These are phyloP conservation scores for Pollimyrus isidori DNA, from an alignment of 2,113 vertebrate genomes.

Conservation along the genomic window DNA sequence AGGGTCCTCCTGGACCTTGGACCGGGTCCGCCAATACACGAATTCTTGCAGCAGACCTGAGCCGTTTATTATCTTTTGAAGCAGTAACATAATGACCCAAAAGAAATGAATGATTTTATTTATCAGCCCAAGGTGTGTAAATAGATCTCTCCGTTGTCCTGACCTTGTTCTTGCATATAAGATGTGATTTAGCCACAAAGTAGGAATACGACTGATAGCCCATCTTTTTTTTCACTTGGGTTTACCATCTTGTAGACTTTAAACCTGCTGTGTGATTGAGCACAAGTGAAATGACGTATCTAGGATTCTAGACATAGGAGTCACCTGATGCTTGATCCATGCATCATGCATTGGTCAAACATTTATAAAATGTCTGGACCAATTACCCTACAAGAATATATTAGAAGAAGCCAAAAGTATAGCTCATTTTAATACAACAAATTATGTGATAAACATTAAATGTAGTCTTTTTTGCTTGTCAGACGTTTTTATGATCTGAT, in stretches of 20 bases:
- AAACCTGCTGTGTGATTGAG: no score
- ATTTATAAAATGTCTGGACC: background rate
- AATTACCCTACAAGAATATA: background rate
- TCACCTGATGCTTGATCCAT: background rate
- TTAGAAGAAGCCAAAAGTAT: background rate
- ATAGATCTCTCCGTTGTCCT: no score
- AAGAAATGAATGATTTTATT: background rate
- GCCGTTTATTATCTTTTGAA: background rate
- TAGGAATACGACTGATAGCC: background rate
- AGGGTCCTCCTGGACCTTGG: no score
- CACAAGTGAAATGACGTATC: no score
- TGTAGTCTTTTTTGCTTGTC: no score
- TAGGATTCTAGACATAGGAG: no score
- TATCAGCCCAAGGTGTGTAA: background rate
- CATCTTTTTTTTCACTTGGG: no score
- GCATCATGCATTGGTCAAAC: no score
- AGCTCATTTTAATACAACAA: background rate
- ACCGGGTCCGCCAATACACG: no score
- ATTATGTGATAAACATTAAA: background rate
- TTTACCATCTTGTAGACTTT: no score
- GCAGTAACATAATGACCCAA: background rate
- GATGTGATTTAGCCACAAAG: background rate
- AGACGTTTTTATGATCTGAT: no score
- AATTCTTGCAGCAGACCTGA: no score
- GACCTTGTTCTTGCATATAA: background rate